phyloP scores from a whole-genome alignment of 2,888 invertebrate genomes.

The Anodontia alba region DNA sequence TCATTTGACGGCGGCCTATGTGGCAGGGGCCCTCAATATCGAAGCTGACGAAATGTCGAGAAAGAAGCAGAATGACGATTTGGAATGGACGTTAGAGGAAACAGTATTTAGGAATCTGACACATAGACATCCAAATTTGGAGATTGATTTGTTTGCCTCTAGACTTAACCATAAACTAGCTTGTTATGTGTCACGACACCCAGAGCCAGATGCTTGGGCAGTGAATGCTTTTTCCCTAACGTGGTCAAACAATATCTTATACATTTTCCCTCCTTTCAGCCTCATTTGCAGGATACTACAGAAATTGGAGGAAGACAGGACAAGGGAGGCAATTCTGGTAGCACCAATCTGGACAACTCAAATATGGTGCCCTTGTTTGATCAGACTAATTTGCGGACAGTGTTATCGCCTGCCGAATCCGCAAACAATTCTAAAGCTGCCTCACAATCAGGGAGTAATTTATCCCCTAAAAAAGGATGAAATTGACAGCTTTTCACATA shows the following conservation, averaged over 20 bases:
- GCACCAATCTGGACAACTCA: conserved; percentile 30
- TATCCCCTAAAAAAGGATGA: conserved; percentile 44
- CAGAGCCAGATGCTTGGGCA: conserved; percentile 21
- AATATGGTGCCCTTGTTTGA: conserved; percentile 28
- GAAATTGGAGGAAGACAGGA: conserved; percentile 19
- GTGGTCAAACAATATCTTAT: conserved; percentile 17
- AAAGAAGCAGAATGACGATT: conserved; percentile 28
- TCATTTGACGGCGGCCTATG: too few species aligned
- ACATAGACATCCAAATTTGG: neutral
- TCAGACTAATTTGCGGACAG: neutral
- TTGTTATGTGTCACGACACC: conserved; percentile 16
- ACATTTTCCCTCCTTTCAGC: conserved; percentile 43
- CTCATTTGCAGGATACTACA: conserved; percentile 20
- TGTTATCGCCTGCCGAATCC: neutral
- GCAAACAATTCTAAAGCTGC: conserved; percentile 20
- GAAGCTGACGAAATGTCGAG: too few species aligned
- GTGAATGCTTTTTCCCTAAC: conserved; percentile 24
- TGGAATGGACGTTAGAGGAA: conserved; percentile 33
- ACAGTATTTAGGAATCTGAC: conserved; percentile 6
- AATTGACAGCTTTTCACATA: conserved; percentile 41
- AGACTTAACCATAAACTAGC: too few species aligned
- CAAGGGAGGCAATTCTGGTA: conserved; percentile 22
- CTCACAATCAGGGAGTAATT: conserved; percentile 14
- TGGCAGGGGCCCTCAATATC: too few species aligned
- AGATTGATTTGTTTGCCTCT: too few species aligned